Base-by-base conservation (phyloP, 2,888 invertebrate genomes). In the Drosophila testacea region DNA sequence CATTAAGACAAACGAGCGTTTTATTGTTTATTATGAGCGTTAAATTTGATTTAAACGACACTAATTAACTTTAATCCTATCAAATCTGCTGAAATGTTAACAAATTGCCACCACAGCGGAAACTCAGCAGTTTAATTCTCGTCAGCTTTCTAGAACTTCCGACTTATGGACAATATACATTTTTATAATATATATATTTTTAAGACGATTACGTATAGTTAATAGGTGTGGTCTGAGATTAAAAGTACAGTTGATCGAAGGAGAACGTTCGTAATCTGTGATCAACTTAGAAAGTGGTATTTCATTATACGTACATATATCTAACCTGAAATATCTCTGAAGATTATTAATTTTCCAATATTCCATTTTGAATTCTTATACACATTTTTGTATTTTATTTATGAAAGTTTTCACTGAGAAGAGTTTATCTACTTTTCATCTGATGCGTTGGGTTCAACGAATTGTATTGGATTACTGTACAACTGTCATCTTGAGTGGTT, bases 31-130 rank as follows among this genome's bases (percentile, higher is more conserved):
- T 80, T 55, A 74, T 77, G 60, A 66, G 79, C 59, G 70, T 83
- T 83, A 74, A 76, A 83, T 81, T 75, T 62, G 83, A 83, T 73
- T 85, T 80, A 83, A 83, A 64, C 82, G 80, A 76, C 74, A 79
- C 74, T 83, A 74, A 87, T 83, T 83, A 73, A 61, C 69, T 55
- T 70, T 71, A 67, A 85, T 88, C 80, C 77, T 69, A 75, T 79
- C 67, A 72, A 69, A 69, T 66, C 55, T 48, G 70, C 42, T 79
- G 71, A 81, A 77, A 61, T 69, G 68, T 62, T 68, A 66, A 70
- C 66, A 73, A 81, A 78, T 73, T 57, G 71, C 39, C 61, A 2
- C 22, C 54, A 10, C 56, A 63, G 52, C 69, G 67, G 60, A 67
- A 65, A 60, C 39, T 69, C 36, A 62, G 62, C 44, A 30, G 28